Percentiles rank a stretch among this genome's conserved stretches.
Evolutionary conservation across 1,140 invertebrate species (phyloP).

Genomic region (Drosophila nannoptera): DNA sequence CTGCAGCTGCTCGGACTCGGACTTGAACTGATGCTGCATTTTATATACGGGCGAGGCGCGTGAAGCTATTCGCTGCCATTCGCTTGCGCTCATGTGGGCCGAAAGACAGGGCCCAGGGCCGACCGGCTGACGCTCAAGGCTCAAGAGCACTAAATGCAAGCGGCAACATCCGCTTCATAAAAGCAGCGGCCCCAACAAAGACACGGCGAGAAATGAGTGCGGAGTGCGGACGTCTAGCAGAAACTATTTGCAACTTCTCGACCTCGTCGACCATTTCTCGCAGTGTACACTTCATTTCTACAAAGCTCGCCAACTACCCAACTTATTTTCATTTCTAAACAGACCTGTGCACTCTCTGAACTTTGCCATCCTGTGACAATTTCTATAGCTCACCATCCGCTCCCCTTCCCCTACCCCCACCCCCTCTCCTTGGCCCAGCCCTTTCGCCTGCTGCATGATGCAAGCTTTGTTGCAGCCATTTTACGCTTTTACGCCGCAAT

Average conservation of each 20-base stretch:
- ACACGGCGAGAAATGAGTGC: constrained; percentile 13
- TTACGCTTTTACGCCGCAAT: constrained; percentile 76
- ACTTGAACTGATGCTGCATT: constrained; percentile 36
- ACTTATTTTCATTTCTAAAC: constrained; percentile 62
- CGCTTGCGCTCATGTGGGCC: constrained; percentile 38
- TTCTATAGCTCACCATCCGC: constrained; percentile 54
- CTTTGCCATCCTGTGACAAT: constrained; percentile 70
- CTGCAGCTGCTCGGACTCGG: constrained; percentile 19
- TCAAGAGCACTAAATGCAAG: constrained; percentile 75
- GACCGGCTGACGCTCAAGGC: constrained; percentile 55
- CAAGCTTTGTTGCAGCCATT: constrained; percentile 51
- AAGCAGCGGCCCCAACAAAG: constrained; percentile 42
- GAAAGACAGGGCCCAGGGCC: background rate
- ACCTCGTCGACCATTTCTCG: background rate
- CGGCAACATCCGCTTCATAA: constrained; percentile 76
- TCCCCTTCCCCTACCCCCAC: too few species aligned
- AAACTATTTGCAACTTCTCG: background rate
- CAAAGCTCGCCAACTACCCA: constrained; percentile 31
- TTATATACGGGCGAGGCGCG: constrained; percentile 56
- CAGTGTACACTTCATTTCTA: constrained; percentile 1
- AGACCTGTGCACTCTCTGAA: constrained; percentile 62
- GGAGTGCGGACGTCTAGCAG: too few species aligned
- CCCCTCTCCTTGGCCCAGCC: background rate
- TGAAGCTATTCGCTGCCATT: constrained; percentile 45
- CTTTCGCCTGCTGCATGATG: background rate